Evolutionary conservation across 2,797 vertebrate species (phyloP).

Genomic region (Gymnothorax javanicus): DNA sequence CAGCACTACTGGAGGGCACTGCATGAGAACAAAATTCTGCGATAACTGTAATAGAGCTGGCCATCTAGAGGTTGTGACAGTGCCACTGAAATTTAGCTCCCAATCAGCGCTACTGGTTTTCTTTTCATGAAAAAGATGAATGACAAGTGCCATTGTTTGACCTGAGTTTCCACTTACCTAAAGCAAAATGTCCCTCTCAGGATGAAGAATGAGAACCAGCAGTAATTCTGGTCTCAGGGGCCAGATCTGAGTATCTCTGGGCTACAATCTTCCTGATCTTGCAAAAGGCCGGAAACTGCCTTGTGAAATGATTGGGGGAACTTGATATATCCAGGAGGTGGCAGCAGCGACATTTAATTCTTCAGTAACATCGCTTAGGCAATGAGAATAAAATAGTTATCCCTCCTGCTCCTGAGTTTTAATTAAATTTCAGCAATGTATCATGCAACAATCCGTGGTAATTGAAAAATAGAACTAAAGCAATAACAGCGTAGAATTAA

Average conservation of each 20-base stretch:
- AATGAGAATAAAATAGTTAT: background rate
- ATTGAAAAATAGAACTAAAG: background rate
- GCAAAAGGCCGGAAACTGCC: background rate
- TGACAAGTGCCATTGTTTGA: background rate
- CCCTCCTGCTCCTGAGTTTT: background rate
- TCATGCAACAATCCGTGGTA: background rate
- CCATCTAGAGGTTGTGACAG: background rate
- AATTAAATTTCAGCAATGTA: background rate
- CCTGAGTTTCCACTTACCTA: background rate
- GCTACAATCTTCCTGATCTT: background rate
- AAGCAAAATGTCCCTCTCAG: background rate
- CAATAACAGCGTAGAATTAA: background rate
- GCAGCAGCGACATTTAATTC: background rate
- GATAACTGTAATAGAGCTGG: too few species aligned
- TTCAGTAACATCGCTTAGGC: background rate
- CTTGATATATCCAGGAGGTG: background rate
- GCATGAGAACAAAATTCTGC: too few species aligned
- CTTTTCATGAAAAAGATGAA: background rate
- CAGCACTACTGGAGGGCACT: too few species aligned
- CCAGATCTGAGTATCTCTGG: too few species aligned
- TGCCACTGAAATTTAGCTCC: background rate
- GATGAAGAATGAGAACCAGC: background rate
- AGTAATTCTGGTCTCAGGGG: background rate
- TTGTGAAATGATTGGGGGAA: background rate
- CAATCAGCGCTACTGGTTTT: background rate